Percentiles rank a stretch among this genome's conserved stretches.
Evolutionary conservation across 2,888 invertebrate genomes (phyloP).

Genomic region (Cinara cedri): DNA sequence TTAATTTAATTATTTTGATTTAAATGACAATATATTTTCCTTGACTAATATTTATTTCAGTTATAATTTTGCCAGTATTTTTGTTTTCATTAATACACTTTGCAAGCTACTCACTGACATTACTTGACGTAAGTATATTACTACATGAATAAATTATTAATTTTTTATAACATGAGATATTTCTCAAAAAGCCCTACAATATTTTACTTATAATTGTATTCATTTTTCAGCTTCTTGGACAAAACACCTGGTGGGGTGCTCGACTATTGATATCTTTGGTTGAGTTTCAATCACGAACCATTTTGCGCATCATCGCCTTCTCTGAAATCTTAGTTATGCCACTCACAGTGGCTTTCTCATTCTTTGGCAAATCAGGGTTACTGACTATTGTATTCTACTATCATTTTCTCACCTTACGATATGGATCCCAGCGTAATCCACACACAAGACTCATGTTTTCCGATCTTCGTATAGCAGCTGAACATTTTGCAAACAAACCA

Average conservation of each 20-base stretch:
- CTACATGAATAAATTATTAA: neutral
- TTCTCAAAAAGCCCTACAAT: neutral
- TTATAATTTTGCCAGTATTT: conserved; percentile 88
- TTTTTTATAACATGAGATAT: neutral
- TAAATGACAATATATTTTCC: conserved; percentile 59
- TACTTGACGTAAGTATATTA: conserved; percentile 84
- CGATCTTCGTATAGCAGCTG: conserved; percentile 79
- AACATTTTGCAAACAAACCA: conserved; percentile 72
- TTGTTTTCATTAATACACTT: conserved; percentile 92
- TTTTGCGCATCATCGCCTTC: conserved; percentile 88
- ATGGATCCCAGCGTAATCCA: conserved; percentile 93
- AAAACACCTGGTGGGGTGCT: conserved; percentile 88
- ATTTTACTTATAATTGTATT: neutral
- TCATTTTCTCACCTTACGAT: conserved; percentile 90
- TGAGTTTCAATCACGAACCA: conserved; percentile 87
- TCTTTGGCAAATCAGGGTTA: conserved; percentile 88
- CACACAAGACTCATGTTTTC: conserved; percentile 92
- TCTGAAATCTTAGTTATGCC: conserved; percentile 94
- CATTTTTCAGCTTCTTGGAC: conserved; percentile 79
- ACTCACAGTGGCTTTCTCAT: conserved; percentile 76
- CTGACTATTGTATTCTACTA: conserved; percentile 96
- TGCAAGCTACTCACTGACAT: conserved; percentile 85
- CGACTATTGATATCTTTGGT: conserved; percentile 84
- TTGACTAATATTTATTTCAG: conserved; percentile 65
- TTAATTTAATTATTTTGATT: neutral